Percentiles rank a stretch among this genome's conserved stretches.
Conservation (phyloP, 1,140 invertebrate genomes). For the Aphaenogaster ashmeadi region DNA sequence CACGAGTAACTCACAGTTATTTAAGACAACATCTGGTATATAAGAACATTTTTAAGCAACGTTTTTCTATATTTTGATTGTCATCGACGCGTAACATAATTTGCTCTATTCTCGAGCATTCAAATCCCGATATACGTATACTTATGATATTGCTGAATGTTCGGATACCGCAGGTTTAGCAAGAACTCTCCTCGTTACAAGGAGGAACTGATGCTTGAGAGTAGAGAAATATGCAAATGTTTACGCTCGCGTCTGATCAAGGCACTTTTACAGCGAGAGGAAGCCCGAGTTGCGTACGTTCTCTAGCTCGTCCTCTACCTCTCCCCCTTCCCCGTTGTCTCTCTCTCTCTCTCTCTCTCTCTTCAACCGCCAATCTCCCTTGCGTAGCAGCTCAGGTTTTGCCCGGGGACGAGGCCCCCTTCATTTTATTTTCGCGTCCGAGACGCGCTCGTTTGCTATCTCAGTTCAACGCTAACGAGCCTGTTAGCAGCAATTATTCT, state of each 20-base stretch:
- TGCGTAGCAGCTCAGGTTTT: constrained; percentile 47
- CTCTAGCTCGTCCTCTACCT: constrained; percentile 12
- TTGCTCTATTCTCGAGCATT: neutral
- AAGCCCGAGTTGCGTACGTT: neutral
- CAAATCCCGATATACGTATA: neutral
- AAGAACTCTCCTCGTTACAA: neutral
- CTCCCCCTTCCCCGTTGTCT: neutral
- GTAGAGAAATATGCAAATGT: constrained; percentile 83
- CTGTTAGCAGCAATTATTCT: constrained; percentile 87
- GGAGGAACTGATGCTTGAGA: constrained; percentile 67
- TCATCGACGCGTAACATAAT: neutral
- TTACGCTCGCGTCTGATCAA: constrained; percentile 78
- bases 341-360: constrained; percentile 32
- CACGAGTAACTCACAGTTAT: neutral
- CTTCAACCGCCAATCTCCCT: neutral
- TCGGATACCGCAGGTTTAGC: neutral
- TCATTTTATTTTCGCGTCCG: constrained; percentile 81
- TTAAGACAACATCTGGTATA: neutral
- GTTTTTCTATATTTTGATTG: neutral
- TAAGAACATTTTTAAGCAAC: neutral
- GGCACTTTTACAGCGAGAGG: constrained; percentile 73
- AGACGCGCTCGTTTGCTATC: constrained; percentile 83
- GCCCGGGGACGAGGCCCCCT: constrained; percentile 61
- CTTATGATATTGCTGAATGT: constrained; percentile 11
- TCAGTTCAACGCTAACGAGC: constrained; percentile 86